These are phyloP conservation scores for Squalus acanthias DNA, from an alignment of 2,797 vertebrate genomes.

Conservation along the genomic window DNA sequence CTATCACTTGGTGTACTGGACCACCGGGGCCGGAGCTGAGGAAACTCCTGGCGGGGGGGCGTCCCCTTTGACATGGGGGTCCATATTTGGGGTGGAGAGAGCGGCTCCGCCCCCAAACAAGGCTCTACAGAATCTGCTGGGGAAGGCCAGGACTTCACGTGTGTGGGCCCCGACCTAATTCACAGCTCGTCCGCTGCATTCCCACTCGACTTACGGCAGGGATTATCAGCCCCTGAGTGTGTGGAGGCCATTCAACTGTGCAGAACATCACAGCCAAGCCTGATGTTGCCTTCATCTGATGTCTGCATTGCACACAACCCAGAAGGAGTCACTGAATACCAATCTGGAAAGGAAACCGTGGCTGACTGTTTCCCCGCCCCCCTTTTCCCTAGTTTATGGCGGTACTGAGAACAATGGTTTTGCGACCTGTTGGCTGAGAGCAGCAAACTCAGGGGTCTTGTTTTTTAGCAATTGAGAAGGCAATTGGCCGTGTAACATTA, in stretches of 20 bases:
- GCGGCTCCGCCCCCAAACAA: not conserved
- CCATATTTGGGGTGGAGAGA: not conserved
- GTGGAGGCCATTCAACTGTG: not conserved
- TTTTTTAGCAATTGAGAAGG: not conserved
- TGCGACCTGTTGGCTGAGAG: not conserved
- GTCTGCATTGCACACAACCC: not conserved
- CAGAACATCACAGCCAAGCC: not conserved
- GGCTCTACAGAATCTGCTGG: not conserved
- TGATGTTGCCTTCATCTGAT: not conserved
- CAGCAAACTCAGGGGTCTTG: not conserved
- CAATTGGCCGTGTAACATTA: not conserved
- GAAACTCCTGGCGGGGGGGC: not conserved
- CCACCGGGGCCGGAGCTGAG: not conserved
- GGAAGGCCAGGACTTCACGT: not conserved
- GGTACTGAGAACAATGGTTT: not conserved
- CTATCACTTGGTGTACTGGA: not conserved
- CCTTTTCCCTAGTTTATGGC: not conserved
- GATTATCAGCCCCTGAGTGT: not conserved
- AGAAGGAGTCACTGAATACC: not conserved
- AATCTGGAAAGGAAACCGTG: not conserved
- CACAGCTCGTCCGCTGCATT: not conserved
- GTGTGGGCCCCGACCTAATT: not conserved
- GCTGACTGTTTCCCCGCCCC: not conserved
- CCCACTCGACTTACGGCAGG: not conserved
- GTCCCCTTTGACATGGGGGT: not conserved